These are phyloP conservation scores for Hyla sarda DNA, from an alignment of 2,113 vertebrate genomes.

Conservation along the genomic window DNA sequence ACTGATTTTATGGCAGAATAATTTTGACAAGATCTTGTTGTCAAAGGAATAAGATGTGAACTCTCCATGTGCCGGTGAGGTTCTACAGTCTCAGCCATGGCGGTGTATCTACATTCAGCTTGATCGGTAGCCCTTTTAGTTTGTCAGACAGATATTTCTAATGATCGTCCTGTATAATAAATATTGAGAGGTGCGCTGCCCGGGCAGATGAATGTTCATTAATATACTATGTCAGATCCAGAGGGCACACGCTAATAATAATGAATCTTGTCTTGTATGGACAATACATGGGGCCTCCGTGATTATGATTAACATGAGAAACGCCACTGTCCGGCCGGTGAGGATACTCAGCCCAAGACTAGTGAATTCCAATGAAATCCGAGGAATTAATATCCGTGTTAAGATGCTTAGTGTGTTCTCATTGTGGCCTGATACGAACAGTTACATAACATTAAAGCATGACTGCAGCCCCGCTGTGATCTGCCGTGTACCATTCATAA, in stretches of 20 bases:
- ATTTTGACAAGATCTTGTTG: too few species aligned
- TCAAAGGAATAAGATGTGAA: background rate
- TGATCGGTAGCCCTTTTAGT: background rate
- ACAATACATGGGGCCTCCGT: background rate
- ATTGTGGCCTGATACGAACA: background rate
- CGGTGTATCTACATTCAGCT: background rate
- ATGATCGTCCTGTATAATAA: slow-evolving; percentile 28
- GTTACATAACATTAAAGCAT: background rate
- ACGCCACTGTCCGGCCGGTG: background rate
- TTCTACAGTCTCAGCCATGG: background rate
- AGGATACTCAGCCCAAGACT: background rate
- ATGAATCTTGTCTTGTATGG: slow-evolving; percentile 35
- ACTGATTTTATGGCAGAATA: too few species aligned
- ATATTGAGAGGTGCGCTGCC: background rate
- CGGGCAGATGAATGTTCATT: slow-evolving; percentile 21
- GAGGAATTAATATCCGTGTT: background rate
- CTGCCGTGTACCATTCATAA: background rate
- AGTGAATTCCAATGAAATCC: background rate
- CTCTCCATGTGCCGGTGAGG: background rate
- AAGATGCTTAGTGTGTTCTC: too few species aligned
- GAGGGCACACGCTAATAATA: slow-evolving; percentile 20
- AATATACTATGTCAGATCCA: slow-evolving; percentile 41
- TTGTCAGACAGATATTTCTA: background rate
- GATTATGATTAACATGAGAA: background rate
- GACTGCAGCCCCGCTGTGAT: background rate